Evolutionary conservation across 2,888 invertebrate species (phyloP), one percentile per base, ranked within the genome.

Genomic region (Torymus auratus): DNA sequence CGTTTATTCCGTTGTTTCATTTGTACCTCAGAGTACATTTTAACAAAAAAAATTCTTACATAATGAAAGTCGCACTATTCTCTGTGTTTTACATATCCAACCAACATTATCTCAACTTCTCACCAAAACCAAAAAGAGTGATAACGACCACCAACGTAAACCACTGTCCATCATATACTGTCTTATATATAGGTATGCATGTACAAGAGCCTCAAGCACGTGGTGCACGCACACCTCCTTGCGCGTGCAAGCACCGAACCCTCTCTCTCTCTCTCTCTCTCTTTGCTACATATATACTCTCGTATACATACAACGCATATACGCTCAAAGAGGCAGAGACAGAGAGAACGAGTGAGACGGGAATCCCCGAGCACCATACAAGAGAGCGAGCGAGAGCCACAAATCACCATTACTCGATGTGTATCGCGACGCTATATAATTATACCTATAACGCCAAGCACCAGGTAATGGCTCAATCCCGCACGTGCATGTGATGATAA

Each of bases 331-430:
- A 41, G 41, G 17, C 20, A n/a, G 58, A 2, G 64, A 28, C 72
- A 60, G 82, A 77, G 81, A 68, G 77, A 64, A 55, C 50, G 56
- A 74, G 74, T 67, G 68, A 73, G 50, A 41, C 41, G 41, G 41
- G 41, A 41, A 41, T 41, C 41, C 41, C 41, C 41, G 7, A 41
- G 41, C 41, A 41, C 7, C 7, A 41, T 41, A 41, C 41, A 7
- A 1, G 41, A 41, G 71, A 56, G 65, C n/a, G 67, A 64, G 75
- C 41, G 61, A 3, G 41, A 85, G 84, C 89, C 87, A 90, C 90
- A 91, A 91, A 91, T 91, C 90, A 90, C 90, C 89, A 90, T 91
- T 91, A 90, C 89, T 89, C 90, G 90, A 90, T 90, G 89, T 88
- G 87, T 91, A 90, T 90, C 90, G 88, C 88, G 86, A 87, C 85